Evolutionary conservation across 2,888 invertebrate species (phyloP).

Genomic region (Cataglyphis cursor): DNA sequence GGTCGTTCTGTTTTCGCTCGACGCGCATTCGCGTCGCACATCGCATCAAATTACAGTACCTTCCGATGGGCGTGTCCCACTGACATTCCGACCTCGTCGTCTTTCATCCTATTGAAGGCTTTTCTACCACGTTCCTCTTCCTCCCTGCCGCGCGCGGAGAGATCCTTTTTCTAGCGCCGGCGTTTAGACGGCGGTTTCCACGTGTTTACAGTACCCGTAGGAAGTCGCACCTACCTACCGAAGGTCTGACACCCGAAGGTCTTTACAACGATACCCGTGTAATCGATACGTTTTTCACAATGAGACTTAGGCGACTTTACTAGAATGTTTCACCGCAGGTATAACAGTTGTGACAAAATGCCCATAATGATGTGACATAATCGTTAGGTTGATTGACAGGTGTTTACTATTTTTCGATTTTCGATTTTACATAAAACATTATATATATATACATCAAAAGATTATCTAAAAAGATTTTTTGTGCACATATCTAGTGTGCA

Average conservation of each 20-base stretch:
- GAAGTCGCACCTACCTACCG: slow-evolving; percentile 66
- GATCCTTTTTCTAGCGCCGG: slow-evolving; percentile 63
- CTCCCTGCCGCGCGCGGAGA: slow-evolving; percentile 9
- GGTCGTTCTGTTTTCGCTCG: not conserved
- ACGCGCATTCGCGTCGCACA: slow-evolving; percentile 54
- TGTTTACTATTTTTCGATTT: not conserved
- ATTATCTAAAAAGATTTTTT: slow-evolving; percentile 22
- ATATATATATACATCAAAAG: not conserved
- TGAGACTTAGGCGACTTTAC: slow-evolving; percentile 16
- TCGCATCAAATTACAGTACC: slow-evolving; percentile 77
- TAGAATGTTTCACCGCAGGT: slow-evolving; percentile 5
- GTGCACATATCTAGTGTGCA: not conserved
- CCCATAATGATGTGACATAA: slow-evolving; percentile 15
- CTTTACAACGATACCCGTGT: slow-evolving; percentile 48
- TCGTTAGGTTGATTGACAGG: slow-evolving; percentile 11
- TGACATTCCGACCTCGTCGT: slow-evolving; percentile 74
- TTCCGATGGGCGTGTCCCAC: slow-evolving; percentile 73
- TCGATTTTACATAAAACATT: not conserved
- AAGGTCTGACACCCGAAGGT: slow-evolving; percentile 35
- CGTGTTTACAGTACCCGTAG: slow-evolving; percentile 67
- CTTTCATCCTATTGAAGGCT: slow-evolving; percentile 67
- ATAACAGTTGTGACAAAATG: slow-evolving; percentile 22
- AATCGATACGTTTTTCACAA: slow-evolving; percentile 57
- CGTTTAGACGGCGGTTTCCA: slow-evolving; percentile 61
- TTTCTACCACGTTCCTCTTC: slow-evolving; percentile 21